Conservation (phyloP, 2,113 vertebrate genomes). For the Crotalus tigris region DNA sequence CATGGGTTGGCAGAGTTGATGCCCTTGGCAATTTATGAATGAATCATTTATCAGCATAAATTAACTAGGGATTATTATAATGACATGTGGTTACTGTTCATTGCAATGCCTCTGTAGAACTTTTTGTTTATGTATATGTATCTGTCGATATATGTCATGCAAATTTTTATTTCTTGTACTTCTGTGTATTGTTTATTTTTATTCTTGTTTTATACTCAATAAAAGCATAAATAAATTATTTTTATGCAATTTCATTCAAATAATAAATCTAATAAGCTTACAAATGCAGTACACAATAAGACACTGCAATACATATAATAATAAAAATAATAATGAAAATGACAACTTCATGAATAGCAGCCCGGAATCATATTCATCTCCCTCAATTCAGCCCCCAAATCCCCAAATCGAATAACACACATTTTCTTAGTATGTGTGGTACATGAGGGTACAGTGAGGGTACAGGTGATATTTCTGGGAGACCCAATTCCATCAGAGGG, state of each 20-base stretch:
- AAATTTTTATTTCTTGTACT: background rate
- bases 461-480: background rate
- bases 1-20: background rate
- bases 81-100: background rate
- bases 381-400: background rate
- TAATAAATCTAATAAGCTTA: background rate
- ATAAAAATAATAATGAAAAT: background rate
- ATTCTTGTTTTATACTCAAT: background rate
- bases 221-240: background rate
- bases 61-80: background rate
- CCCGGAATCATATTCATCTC: background rate
- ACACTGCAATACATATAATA: background rate
- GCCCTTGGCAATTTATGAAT: background rate
- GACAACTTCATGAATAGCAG: background rate
- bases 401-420: background rate
- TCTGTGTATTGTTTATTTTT: background rate
- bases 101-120: background rate
- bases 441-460: background rate
- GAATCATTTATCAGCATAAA: background rate
- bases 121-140: background rate
- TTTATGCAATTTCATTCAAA: background rate
- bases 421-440: background rate
- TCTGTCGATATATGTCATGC: background rate
- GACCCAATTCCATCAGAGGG: too few species aligned
- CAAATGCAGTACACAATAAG: background rate